phyloP scores from a whole-genome alignment of 2,797 vertebrate species.

The Fratercula arctica region DNA sequence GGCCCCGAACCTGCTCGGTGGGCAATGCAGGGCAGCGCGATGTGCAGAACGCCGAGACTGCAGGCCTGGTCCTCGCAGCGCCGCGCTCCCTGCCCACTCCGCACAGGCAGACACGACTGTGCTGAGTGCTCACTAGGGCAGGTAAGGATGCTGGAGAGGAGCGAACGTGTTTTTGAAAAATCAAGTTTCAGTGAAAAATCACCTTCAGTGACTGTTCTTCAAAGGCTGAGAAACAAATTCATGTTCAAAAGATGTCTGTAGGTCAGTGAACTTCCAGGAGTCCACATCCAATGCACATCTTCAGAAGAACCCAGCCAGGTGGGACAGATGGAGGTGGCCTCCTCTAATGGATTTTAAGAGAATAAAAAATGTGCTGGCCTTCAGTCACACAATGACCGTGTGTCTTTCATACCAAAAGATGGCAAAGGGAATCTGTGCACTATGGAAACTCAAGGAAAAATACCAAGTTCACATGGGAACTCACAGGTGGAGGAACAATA shows the following conservation, averaged over 20 bases:
- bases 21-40: not conserved
- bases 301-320: not conserved
- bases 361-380: not conserved
- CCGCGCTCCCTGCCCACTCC: not conserved
- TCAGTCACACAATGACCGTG: not conserved
- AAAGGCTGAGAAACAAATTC: not conserved
- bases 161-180: not conserved
- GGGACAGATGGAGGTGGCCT: not conserved
- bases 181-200: not conserved
- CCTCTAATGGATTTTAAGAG: not conserved
- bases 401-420: not conserved
- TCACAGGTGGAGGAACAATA: not conserved
- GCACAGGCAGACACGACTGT: not conserved
- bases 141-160: not conserved
- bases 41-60: not conserved
- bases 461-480: not conserved
- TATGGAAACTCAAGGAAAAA: not conserved
- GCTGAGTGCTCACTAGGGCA: not conserved
- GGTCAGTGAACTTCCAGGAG: not conserved
- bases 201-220: not conserved
- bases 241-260: not conserved
- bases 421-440: not conserved
- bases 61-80: not conserved
- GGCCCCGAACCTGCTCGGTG: not conserved
- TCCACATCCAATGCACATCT: not conserved